Evolutionary conservation across 2,888 invertebrate species (phyloP), one percentile per base, ranked within the genome.

Genomic region (Yponomeuta sedellus): DNA sequence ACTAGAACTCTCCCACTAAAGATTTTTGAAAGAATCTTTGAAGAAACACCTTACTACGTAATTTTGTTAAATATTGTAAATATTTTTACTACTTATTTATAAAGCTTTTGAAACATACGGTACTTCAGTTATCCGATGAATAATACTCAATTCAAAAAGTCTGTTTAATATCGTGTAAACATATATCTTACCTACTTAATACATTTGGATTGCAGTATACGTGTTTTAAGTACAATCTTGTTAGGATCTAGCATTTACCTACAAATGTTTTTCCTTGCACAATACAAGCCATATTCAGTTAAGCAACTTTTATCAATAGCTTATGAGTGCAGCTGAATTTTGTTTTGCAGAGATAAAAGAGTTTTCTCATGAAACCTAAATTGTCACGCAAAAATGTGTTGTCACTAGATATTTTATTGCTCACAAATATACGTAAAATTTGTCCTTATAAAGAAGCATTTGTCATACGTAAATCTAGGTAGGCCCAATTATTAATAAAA

Each of bases 401-500:
- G 44, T 52, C 44, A 52, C 44, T 52, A 52, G 44, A 52, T 82
- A 85, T 86, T 83, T 52, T 83, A 82, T 84, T 85, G 88, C 88
- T 89, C 88, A 88, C 76, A 83, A 75, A 79, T 77, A 86, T 86
- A 86, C 87, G 86, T 88, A 87, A 82, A 84, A 79, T 83, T 52
- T 84, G 83, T 78, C 82, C 83, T 77, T 81, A 81, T 52, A 79
- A 83, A 77, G 75, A 86, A 88, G 81, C 85, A 87, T 87, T 87
- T 86, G 84, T 86, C 86, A 89, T 89, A 88, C 89, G 87, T 90
- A n/a, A 88, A 89, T 12, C 71, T 83, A 91, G 90, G 81, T 91
- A 90, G 90, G 87, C 87, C 84, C 88, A 91, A 90, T 88, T 87
- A 88, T 84, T 86, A 78, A 88, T 88, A 86, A 87, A 85, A 88